Base-by-base conservation (phyloP, 2,888 invertebrate species). In the Caradrina clavipalpis region DNA sequence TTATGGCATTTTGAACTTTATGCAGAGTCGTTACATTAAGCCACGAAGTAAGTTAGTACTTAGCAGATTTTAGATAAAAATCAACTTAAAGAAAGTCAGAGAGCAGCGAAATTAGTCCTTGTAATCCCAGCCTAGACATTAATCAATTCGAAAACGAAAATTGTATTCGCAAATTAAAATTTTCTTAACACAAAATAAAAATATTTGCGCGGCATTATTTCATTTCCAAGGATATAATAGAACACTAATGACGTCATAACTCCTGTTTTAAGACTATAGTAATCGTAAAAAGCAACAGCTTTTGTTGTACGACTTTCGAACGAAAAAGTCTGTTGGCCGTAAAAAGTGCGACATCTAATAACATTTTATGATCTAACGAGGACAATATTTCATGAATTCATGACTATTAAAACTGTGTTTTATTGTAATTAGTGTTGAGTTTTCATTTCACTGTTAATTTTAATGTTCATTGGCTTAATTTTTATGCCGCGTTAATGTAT, bases 321-420 rank as follows among this genome's bases (percentile, higher is more conserved):
- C 72, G 63, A 83, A 82, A 82, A 82, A 71, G 54, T 68, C 66
- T 69, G 69, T 67, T 74, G 58, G 62, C 65, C 69, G 73, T 82
- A 72, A 84, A 79, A 83, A 75, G 7, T 62, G 77, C 53, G 84
- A 84, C 81, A 81, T 79, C 79, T 83, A 80, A 77, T 87, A 86
- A 77, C 79, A 78, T 86, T 87, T 87, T 86, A 86, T 75, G 84
- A 78, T 78, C 75, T 69, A 76, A 81, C 65, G 79, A 81, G 76
- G 73, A 63, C 76, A 77, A 83, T 78, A 78, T 76, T 82, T 82
- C 62, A 74, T 58, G 57, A 75, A 80, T 79, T 81, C 66, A 73
- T 67, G 75, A 63, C 68, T 73, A 57, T 35, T 55, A 53, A 68
- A 56, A 54, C 19, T 64, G 31, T 22, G n/a, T 71, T 82, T 69